Conservation (phyloP, 1,140 invertebrate species). For the Idris sp. region DNA sequence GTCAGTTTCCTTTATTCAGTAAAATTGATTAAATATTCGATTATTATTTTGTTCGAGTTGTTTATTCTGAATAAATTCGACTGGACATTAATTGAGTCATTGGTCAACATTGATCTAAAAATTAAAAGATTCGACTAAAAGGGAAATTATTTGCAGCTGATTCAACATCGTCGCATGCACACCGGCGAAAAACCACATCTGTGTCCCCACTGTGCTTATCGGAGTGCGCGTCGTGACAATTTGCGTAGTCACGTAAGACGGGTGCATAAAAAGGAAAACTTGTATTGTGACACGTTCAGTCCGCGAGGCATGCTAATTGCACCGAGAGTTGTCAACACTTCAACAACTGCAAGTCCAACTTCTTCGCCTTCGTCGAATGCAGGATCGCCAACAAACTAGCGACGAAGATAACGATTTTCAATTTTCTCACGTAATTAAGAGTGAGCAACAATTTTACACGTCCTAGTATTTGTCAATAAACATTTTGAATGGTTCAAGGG, state of each 20-base stretch:
- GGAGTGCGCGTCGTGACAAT: constrained; percentile 80
- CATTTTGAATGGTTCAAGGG: constrained; percentile 48
- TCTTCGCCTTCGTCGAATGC: constrained; percentile 66
- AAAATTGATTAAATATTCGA: too few relatives aligned
- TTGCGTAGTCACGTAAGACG: constrained; percentile 80
- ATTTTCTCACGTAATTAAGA: constrained; percentile 8
- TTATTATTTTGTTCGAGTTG: too few relatives aligned
- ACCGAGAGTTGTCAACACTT: constrained; percentile 64
- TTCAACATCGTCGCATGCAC: constrained; percentile 80
- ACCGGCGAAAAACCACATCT: constrained; percentile 81
- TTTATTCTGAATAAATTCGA: too few relatives aligned
- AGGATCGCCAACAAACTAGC: constrained; percentile 55
- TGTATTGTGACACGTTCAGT: constrained; percentile 79
- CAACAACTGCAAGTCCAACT: constrained; percentile 57
- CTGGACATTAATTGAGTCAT: too few relatives aligned
- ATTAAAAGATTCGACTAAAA: not conserved
- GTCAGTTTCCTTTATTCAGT: too few relatives aligned
- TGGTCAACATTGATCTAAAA: too few relatives aligned
- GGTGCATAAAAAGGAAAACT: constrained; percentile 80
- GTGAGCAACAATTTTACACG: constrained; percentile 62
- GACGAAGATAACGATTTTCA: constrained; percentile 28
- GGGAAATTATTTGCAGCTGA: constrained; percentile 68
- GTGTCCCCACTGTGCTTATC: constrained; percentile 80
- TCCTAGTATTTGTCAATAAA: constrained; percentile 72
- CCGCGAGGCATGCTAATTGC: constrained; percentile 77